Base-by-base conservation (phyloP, 1,140 invertebrate genomes). In the Gryon sp. region DNA sequence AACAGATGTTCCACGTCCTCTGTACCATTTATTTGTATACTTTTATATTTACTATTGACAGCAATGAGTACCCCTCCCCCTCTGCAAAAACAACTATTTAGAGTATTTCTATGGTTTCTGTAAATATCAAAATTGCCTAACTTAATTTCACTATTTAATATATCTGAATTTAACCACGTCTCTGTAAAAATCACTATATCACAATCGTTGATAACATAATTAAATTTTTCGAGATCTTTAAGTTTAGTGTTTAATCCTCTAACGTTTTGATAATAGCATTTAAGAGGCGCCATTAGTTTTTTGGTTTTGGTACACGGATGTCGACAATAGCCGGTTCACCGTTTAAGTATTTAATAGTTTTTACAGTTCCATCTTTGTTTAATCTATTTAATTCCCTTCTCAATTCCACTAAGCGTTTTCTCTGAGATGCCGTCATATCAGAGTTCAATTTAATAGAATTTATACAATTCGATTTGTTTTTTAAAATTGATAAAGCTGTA, bases 191-290 rank as follows among this genome's bases (percentile, higher is more conserved):
- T 20, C 11, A 41, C 2, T 1, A 41, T 14, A 20, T 41, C 40
- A 41, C 4, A 22, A 22, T 41, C 19, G 6, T 4, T 4, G 2
- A 22, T 1, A 22, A 20, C 22, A 20, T 41, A 41, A 20, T 41
- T 41, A 11, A 3, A 22, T 15, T 15, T 22, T 41, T 41, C 40
- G 5, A 22, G 9, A n/a, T 22, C 19, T 41, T 20, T 41, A 1
- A 41, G 19, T 22, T 41, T 41, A 2, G 40, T 22, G n/a, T 20
- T 41, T n/a, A 41, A 11, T 0, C 40, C 18, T 11, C 40, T 19
- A 7, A 41, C 40, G 22, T 41, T 41, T 20, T 41, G 40, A 41
- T 41, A 41, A 11, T 41, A 41, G 28, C 18, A 46, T 32, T 2
- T 28, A 1, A 28, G 26, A 2, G 8, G 8, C 26, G 8, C 1